Conservation (phyloP, 2,888 invertebrate genomes). For the Doris montereyensis region DNA sequence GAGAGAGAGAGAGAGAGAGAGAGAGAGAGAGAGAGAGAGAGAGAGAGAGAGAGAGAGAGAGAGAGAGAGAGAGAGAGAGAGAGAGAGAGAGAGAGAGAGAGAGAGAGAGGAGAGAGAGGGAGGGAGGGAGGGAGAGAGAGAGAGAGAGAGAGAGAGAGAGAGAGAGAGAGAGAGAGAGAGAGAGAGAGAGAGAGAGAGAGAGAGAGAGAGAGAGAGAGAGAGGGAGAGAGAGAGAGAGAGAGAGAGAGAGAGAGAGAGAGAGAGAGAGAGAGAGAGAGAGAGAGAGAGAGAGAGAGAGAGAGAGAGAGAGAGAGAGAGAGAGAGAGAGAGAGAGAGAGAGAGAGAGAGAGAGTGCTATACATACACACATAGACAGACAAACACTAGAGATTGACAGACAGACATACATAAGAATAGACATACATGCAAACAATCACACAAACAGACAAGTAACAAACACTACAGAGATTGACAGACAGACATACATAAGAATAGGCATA, state of each 20-base stretch:
- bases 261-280: background rate
- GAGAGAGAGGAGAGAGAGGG: slow-evolving; percentile 45
- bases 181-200: slow-evolving; percentile 25
- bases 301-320: background rate
- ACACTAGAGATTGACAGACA: background rate
- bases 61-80: slow-evolving; percentile 26
- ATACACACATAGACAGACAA: background rate
- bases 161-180: slow-evolving; percentile 23
- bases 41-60: slow-evolving; percentile 25
- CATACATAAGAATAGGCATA: background rate
- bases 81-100: slow-evolving; percentile 16
- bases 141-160: slow-evolving; percentile 7
- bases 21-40: slow-evolving; percentile 9
- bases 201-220: slow-evolving; percentile 16
- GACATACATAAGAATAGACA: background rate
- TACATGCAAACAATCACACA: background rate
- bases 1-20: background rate
- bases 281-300: background rate
- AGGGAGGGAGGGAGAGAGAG: background rate
- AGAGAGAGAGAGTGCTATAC: background rate
- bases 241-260: background rate
- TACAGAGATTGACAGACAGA: background rate
- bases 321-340: background rate
- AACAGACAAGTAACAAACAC: background rate
- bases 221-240: slow-evolving; percentile 45